phyloP scores from a whole-genome alignment of 1,140 invertebrate genomes.

The Mercenaria mercenaria region DNA sequence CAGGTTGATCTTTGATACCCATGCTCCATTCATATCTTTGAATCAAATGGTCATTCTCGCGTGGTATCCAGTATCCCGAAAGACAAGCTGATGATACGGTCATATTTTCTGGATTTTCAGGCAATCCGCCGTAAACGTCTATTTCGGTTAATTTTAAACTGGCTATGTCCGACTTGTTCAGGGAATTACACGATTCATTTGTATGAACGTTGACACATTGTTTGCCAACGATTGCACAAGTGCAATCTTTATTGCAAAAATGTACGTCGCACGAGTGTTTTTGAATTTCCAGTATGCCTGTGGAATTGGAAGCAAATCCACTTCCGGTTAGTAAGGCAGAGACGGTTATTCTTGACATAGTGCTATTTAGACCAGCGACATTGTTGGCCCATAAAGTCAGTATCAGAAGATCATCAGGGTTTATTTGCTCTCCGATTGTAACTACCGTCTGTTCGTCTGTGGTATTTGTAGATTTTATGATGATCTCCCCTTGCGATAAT shows the following conservation, averaged over 20 bases:
- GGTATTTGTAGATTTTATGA: not conserved
- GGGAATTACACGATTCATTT: not conserved
- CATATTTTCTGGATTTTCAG: not conserved
- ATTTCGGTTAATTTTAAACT: not conserved
- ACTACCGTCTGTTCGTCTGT: not conserved
- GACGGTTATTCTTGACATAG: constrained; percentile 10
- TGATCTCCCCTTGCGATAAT: constrained; percentile 29
- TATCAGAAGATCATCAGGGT: constrained; percentile 32
- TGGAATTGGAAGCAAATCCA: not conserved
- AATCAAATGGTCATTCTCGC: not conserved
- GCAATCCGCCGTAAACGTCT: constrained; percentile 23
- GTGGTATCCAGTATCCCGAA: not conserved
- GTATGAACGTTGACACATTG: not conserved
- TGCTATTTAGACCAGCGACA: constrained; percentile 26
- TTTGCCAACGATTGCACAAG: constrained; percentile 34
- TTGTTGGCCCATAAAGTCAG: constrained; percentile 44
- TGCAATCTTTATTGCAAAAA: constrained; percentile 45
- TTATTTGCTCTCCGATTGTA: not conserved
- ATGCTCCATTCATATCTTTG: constrained; percentile 54
- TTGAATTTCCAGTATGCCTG: constrained; percentile 24
- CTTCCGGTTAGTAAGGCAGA: not conserved
- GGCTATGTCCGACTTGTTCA: not conserved
- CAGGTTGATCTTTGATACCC: constrained; percentile 1
- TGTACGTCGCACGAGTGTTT: constrained; percentile 42
- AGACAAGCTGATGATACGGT: constrained; percentile 34